These are phyloP conservation scores for Choloepus hoffmanni DNA, from an alignment of 2,113 vertebrate genomes.

Conservation along the genomic window DNA sequence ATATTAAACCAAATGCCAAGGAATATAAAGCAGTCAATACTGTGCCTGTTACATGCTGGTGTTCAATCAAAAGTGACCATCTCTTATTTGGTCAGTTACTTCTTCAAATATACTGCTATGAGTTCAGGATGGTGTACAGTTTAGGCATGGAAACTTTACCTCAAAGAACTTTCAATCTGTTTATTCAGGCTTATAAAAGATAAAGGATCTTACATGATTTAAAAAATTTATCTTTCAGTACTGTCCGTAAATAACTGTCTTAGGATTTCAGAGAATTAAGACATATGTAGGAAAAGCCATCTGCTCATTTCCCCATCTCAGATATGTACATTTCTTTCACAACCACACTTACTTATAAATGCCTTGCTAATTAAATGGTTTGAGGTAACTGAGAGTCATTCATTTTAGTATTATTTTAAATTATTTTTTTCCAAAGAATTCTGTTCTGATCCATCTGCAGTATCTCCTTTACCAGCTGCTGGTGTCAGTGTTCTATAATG, in stretches of 20 bases:
- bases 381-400: not conserved
- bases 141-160: not conserved
- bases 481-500: not conserved
- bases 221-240: not conserved
- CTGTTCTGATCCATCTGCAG: not conserved
- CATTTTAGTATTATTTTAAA: slow-evolving; percentile 9
- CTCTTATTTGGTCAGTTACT: not conserved
- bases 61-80: not conserved
- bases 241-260: not conserved
- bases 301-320: not conserved
- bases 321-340: not conserved
- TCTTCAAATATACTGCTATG: not conserved
- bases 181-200: not conserved
- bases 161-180: not conserved
- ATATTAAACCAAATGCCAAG: not conserved
- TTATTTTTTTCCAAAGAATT: not conserved
- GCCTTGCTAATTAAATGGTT: not conserved
- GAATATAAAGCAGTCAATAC: not conserved
- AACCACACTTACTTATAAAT: not conserved
- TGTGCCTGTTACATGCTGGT: not conserved
- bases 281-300: not conserved
- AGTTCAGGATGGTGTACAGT: not conserved
- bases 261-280: not conserved
- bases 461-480: not conserved
- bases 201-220: not conserved